A percentile compares a stretch with the other conserved stretches of the same genome.
phyloP scores from a whole-genome alignment of 2,113 vertebrate genomes.

The Micromys minutus region DNA sequence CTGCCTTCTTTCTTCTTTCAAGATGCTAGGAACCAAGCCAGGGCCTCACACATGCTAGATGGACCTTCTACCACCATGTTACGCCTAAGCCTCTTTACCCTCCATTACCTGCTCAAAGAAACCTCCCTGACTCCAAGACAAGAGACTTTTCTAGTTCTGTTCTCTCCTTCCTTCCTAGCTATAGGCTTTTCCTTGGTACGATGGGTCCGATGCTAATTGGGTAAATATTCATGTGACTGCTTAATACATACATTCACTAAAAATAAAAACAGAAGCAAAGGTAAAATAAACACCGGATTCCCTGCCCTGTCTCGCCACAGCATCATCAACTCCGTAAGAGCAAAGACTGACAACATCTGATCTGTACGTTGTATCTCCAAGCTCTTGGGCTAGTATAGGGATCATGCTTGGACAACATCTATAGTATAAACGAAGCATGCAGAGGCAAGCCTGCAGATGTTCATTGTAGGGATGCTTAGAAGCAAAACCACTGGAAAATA shows the following conservation, averaged over 20 bases:
- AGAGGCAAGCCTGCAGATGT: not conserved
- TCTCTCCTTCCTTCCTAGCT: not conserved
- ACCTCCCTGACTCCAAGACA: not conserved
- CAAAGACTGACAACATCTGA: not conserved
- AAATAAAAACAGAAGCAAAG: not conserved
- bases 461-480: not conserved
- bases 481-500: conserved; percentile 39
- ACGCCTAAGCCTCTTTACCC: not conserved
- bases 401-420: not conserved
- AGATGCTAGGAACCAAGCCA: not conserved
- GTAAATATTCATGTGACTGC: conserved; percentile 10
- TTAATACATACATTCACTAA: conserved; percentile 1
- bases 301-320: not conserved
- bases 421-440: not conserved
- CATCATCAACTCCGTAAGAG: not conserved
- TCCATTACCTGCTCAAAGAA: conserved; percentile 19
- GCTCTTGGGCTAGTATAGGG: not conserved
- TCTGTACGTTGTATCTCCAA: not conserved
- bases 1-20: not conserved
- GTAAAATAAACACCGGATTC: not conserved
- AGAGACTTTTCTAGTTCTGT: not conserved
- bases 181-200: not conserved
- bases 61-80: not conserved
- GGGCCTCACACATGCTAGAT: too few species aligned
- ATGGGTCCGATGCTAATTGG: not conserved